Evolutionary conservation across 2,113 vertebrate genomes (phyloP), one percentile per base, ranked within the genome.

Genomic region (Oncorhynchus mykiss): DNA sequence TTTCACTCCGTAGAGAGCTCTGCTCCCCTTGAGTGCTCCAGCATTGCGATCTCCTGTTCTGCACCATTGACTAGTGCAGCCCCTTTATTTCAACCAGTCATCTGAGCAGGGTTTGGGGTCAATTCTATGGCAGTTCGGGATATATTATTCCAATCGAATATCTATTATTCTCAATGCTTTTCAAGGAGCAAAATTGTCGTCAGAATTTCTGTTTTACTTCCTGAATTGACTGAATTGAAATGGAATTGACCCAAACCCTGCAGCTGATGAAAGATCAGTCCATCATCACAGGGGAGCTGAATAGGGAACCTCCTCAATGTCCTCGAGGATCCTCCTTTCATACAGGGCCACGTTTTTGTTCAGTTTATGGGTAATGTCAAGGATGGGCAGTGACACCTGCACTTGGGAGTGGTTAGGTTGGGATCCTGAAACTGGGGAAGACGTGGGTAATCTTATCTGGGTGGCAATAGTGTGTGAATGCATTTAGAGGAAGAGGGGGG

Each of bases 1-100:
- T 78, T 54, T 74, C 77, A 74, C 59, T 72, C 18, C 24, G 16
- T n/a, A 22, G 18, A 62, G 59, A 24, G 18, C n/a, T 22, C n/a
- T 62, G 59, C 18, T 62, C 59, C 8, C 20, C 59, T 62, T n/a
- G 18, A 62, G 49, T 54, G 59, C 18, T 22, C 59, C 18, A 4
- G 66, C 27, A 7, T 54, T 65, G 24, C 67, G 8, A 39, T 31
- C 31, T 68, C 11, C 29, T 68, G 18, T 39, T 34, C 18, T 68
- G 66, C 18, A 18, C 66, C 31, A 20, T 16, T 29, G 25, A 67
- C 16, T 39, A 29, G 29, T 4, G 9, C 59, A 22, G 59, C 18
- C 18, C 59, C 39, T 16, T 20, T 14, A 14, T 6, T 62, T 62
- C 12, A 62, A 22, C 59, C 18, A 14, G 18, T 62, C 59, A 62